These are phyloP conservation scores for Recurvirostra avosetta DNA, from an alignment of 2,113 vertebrate genomes.

Conservation along the genomic window DNA sequence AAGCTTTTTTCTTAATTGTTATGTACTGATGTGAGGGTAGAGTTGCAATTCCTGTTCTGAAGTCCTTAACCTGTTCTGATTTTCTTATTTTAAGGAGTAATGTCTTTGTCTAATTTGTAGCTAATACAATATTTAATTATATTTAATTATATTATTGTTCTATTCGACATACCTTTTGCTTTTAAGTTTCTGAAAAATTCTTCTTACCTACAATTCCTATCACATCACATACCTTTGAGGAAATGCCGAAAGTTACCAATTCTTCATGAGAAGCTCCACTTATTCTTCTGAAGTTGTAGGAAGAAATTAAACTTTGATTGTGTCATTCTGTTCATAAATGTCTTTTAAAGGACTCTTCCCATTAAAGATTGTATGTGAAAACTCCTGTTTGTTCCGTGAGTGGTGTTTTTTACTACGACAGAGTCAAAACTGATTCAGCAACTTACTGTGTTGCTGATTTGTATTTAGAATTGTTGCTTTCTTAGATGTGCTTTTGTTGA, in stretches of 20 bases:
- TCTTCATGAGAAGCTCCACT: background rate
- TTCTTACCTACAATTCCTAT: background rate
- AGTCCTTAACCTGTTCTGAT: background rate
- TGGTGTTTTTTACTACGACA: background rate
- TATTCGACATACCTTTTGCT: background rate
- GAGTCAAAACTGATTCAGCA: background rate
- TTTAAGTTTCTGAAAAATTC: background rate
- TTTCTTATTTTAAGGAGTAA: background rate
- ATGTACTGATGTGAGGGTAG: background rate
- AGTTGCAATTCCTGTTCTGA: background rate
- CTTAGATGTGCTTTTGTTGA: background rate
- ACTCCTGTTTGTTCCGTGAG: background rate
- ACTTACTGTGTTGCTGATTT: background rate
- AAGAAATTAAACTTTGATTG: background rate
- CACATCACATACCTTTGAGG: background rate
- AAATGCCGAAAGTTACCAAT: background rate
- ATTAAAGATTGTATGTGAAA: background rate
- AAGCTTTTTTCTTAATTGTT: background rate
- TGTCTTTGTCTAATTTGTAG: background rate
- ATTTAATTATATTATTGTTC: background rate
- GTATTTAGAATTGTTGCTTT: background rate
- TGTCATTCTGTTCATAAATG: background rate
- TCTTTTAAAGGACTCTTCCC: background rate
- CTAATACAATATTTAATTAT: background rate
- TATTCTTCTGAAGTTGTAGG: background rate